phyloP scores from a whole-genome alignment of 1,140 invertebrate genomes.

The Sminthurinus signatus region DNA sequence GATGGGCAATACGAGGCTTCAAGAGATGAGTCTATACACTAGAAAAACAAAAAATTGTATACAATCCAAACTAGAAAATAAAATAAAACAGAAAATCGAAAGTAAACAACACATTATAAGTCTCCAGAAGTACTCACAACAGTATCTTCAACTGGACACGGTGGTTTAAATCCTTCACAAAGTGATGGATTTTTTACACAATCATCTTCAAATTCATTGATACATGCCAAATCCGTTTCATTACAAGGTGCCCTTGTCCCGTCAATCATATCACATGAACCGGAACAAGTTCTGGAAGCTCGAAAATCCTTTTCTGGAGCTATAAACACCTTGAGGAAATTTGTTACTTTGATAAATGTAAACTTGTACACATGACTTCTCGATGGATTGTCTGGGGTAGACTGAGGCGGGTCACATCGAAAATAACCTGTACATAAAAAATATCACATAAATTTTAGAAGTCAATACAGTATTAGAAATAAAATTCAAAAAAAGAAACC shows the following conservation, averaged over 20 bases:
- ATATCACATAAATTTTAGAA: not conserved
- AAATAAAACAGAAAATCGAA: not conserved
- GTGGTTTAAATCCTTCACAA: slow-evolving; percentile 11
- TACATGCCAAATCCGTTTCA: not conserved
- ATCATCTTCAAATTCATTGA: slow-evolving; percentile 11
- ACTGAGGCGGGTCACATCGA: slow-evolving; percentile 15
- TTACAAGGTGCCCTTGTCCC: slow-evolving; percentile 5
- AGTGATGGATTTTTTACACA: slow-evolving; percentile 7
- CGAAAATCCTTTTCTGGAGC: slow-evolving; percentile 9
- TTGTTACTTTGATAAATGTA: slow-evolving; percentile 17
- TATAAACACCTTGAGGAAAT: slow-evolving; percentile 18
- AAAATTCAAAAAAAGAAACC: no score
- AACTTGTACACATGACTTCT: slow-evolving; percentile 8
- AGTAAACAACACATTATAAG: not conserved
- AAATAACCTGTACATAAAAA: slow-evolving; percentile 9
- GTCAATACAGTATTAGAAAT: no score
- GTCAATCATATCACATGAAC: slow-evolving; percentile 12
- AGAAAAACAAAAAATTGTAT: no score
- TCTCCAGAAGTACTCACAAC: not conserved
- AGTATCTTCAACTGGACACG: slow-evolving; percentile 12
- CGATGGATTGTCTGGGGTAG: not conserved
- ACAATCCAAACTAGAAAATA: no score
- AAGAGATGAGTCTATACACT: slow-evolving; percentile 15
- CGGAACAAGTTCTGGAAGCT: not conserved
- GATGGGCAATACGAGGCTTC: slow-evolving; percentile 7